Conservation (phyloP, 2,797 vertebrate species). For the Decapterus maruadsi region DNA sequence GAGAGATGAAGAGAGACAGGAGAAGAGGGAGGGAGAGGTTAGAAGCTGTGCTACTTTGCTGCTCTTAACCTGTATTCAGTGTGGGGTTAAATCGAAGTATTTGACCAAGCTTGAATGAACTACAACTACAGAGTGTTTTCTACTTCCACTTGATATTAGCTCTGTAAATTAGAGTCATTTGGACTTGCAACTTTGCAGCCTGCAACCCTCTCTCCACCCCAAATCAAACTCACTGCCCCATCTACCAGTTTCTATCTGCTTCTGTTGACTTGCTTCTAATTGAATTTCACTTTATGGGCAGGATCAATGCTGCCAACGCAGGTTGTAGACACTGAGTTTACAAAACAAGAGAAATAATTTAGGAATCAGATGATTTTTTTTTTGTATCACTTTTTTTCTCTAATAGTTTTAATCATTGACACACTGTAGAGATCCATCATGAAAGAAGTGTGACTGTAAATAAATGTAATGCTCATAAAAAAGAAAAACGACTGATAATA, state of each 20-base stretch:
- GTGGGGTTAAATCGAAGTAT: conserved; percentile 5
- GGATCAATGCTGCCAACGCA: not conserved
- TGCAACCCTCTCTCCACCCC: not conserved
- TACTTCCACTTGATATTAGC: not conserved
- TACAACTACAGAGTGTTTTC: not conserved
- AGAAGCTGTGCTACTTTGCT: conserved; percentile 24
- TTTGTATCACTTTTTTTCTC: not conserved
- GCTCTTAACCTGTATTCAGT: conserved; percentile 8
- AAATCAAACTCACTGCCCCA: not conserved
- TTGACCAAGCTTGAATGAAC: conserved; percentile 12
- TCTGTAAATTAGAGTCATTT: not conserved
- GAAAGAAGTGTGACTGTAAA: not conserved
- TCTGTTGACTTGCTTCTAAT: not conserved
- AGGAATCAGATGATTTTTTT: not conserved
- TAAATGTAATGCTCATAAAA: too few species aligned
- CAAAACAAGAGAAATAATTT: not conserved
- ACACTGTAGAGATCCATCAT: too few species aligned
- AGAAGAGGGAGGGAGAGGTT: conserved; percentile 30
- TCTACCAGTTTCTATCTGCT: not conserved
- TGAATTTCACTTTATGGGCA: not conserved
- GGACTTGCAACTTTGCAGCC: not conserved
- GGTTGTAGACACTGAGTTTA: not conserved
- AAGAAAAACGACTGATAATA: not conserved
- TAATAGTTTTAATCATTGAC: not conserved
- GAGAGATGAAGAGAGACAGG: conserved; percentile 34